These are phyloP conservation scores for Colletes gigas DNA, from an alignment of 1,140 invertebrate genomes.

Conservation along the genomic window DNA sequence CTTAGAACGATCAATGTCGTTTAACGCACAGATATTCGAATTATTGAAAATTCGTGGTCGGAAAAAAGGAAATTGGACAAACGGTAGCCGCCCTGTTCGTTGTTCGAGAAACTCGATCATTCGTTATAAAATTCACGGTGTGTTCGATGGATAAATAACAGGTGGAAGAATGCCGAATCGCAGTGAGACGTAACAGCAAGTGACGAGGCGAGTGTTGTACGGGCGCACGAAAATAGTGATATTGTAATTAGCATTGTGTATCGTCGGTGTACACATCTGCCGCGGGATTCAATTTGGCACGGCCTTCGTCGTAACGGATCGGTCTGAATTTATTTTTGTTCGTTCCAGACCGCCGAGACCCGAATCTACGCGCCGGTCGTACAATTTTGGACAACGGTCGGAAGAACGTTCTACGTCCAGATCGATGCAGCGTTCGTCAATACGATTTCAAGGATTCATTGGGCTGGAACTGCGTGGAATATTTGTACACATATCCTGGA, in stretches of 20 bases:
- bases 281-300: constrained; percentile 28
- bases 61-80: too few species aligned
- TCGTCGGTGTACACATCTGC: neutral
- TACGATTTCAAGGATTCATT: neutral
- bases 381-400: constrained; percentile 8
- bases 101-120: too few species aligned
- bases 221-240: constrained; percentile 36
- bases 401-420: too few species aligned
- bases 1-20: too few species aligned
- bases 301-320: constrained; percentile 39
- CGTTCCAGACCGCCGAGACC: constrained; percentile 17
- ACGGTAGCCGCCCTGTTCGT: too few species aligned
- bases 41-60: too few species aligned
- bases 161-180: constrained; percentile 30
- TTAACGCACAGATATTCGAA: too few species aligned
- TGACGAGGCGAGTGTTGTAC: neutral
- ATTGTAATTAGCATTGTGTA: constrained; percentile 41
- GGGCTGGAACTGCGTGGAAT: too few species aligned
- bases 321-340: constrained; percentile 41
- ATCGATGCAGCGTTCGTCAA: too few species aligned
- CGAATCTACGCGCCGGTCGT: neutral
- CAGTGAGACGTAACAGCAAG: neutral
- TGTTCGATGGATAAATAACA: constrained; percentile 10
- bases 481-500: too few species aligned
- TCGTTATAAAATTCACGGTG: neutral